Percentiles rank a stretch among this genome's conserved stretches.
These are phyloP conservation scores for Eretmocerus hayati DNA, from an alignment of 2,888 invertebrate species.

Conservation along the genomic window DNA sequence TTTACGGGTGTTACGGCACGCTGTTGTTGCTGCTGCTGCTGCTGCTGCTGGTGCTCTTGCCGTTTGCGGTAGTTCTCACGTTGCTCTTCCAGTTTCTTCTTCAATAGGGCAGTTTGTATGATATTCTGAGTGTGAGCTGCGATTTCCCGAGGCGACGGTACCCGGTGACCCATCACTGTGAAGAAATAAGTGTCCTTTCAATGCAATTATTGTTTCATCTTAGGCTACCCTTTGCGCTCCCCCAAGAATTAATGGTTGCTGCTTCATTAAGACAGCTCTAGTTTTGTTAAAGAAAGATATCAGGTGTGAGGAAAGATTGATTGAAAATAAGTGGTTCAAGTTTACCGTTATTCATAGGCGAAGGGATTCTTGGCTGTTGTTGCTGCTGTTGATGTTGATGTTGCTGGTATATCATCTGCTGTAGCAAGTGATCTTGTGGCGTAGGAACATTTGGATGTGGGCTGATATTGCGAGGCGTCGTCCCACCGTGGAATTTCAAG, in stretches of 20 bases:
- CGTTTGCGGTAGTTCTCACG: constrained; percentile 76
- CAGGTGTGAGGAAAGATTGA: no score
- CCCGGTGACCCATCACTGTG: constrained; percentile 58
- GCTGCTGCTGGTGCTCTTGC: constrained; percentile 56
- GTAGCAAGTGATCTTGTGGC: constrained; percentile 45
- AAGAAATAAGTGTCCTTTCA: constrained; percentile 5
- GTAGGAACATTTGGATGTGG: constrained; percentile 46
- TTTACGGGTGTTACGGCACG: constrained; percentile 39
- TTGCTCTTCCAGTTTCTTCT: constrained; percentile 84
- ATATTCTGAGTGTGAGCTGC: constrained; percentile 80
- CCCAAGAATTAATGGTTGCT: no score
- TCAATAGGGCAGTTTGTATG: constrained; percentile 78
- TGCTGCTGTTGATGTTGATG: constrained; percentile 46
- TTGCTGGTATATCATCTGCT: constrained; percentile 47
- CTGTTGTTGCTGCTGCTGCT: constrained; percentile 36
- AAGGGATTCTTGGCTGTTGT: constrained; percentile 46
- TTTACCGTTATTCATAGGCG: constrained; percentile 45
- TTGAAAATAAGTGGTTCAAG: no score
- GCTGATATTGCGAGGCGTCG: constrained; percentile 41
- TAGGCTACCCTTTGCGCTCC: no score
- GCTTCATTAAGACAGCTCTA: no score
- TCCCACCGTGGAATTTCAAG: constrained; percentile 51
- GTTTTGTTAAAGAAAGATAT: no score
- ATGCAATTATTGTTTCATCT: no score
- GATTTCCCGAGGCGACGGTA: constrained; percentile 77